Conservation (phyloP, 2,888 invertebrate genomes). For the Spatulosminthurus flaviceps region DNA sequence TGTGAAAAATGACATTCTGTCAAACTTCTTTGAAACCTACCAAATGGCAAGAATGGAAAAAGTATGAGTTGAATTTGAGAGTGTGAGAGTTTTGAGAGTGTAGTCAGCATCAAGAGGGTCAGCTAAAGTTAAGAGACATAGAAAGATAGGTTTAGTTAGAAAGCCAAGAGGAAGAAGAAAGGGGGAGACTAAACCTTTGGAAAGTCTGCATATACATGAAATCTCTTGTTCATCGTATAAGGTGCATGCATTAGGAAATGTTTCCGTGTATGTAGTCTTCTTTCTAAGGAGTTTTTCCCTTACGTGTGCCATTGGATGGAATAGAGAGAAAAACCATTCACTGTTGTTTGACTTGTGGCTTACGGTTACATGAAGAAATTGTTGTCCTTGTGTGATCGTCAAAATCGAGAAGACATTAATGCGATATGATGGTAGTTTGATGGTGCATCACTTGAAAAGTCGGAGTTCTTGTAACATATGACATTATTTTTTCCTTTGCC, state of each 20-base stretch:
- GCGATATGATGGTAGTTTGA: conserved; percentile 23
- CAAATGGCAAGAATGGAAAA: conserved; percentile 21
- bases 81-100: no score
- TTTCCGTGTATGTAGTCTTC: no score
- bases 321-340: background rate
- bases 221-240: no score
- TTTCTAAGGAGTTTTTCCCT: no score
- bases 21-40: conserved; percentile 28
- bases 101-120: background rate
- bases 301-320: no score
- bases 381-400: background rate
- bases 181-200: background rate
- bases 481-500: background rate
- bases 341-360: conserved; percentile 38
- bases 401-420: conserved; percentile 11
- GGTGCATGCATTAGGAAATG: no score
- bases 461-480: background rate
- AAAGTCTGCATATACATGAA: no score
- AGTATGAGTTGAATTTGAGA: background rate
- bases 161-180: background rate
- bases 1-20: conserved; percentile 45
- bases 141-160: no score
- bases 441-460: background rate
- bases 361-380: conserved; percentile 7
- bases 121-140: background rate